Base-by-base conservation (phyloP, 2,888 invertebrate species). In the Mongoloraphidia duomilia region DNA sequence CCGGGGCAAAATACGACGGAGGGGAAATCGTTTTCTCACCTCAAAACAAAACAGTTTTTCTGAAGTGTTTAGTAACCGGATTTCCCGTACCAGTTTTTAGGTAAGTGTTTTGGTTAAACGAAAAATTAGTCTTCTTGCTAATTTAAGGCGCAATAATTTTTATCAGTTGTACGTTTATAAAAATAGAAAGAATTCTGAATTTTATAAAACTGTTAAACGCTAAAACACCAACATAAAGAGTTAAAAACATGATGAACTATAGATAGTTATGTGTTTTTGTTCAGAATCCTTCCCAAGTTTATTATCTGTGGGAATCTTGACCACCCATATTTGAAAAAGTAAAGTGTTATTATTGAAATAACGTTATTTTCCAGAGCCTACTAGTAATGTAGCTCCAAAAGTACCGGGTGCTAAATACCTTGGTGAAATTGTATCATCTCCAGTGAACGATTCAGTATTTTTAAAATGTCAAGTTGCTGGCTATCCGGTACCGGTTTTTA, bases 21-120 rank as follows among this genome's bases (percentile, higher is more conserved):
- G 41, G 36, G 47, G 41, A 34, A 47, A 40, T 41, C 26, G 14
- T 40, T 47, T 47, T 34, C 11, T 13, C 17, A 34, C 13, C 34
- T 26, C 26, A 26, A 6, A 62, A 62, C 55, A 62, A 63, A 56
- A 64, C 65, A 55, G 63, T 68, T 56, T 71, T 81, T 52, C 73
- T 81, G 58, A 71, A 82, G 60, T 86, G 85, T 66, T 78, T 80
- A 57, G 79, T 81, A 60, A 84, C 86, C 73, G 80, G 80, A 52
- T 84, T 75, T 68, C 85, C 85, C 52, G 77, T 80, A 63, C 84
- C 85, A 53, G 65, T 69, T 48, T 83, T 81, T 75, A 85, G 84
- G 85, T 85, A 79, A 70, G 47, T 47, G n/a, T 8, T 44, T 17
- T 44, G 14, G 34, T 10, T 42, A 26, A 46, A 47, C n/a, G 3